phyloP scores from a whole-genome alignment of 2,888 invertebrate genomes.

The Diabrotica balteata region DNA sequence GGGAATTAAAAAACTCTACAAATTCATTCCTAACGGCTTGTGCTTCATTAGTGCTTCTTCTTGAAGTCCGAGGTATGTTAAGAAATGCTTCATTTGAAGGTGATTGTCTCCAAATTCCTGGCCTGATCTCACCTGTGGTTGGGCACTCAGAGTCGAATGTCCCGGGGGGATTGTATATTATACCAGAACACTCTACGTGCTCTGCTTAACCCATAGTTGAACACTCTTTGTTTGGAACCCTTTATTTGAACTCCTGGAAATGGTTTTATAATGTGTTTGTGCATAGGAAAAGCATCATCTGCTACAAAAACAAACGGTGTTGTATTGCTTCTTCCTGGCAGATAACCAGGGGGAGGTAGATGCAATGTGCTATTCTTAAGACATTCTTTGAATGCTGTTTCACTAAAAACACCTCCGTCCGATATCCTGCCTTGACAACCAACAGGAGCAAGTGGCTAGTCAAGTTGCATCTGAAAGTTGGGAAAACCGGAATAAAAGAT shows the following conservation, averaged over 20 bases:
- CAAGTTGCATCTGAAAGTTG: not conserved
- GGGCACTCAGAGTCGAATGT: conserved; percentile 15
- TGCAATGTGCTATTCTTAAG: no score
- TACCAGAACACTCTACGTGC: not conserved
- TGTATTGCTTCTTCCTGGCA: conserved; percentile 15
- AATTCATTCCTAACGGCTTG: conserved; percentile 19
- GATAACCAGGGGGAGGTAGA: conserved; percentile 10
- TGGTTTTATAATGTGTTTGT: conserved; percentile 22
- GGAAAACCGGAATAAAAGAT: not conserved
- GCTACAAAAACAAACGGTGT: conserved; percentile 24
- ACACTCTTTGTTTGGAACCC: not conserved
- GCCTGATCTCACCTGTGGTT: conserved; percentile 16
- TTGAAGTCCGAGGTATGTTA: conserved; percentile 17
- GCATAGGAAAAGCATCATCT: no score
- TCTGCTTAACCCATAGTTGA: not conserved
- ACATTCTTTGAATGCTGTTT: conserved; percentile 23
- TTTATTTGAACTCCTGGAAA: no score
- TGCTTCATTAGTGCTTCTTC: conserved; percentile 28
- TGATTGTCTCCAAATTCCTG: conserved; percentile 22
- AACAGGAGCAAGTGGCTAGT: conserved; percentile 18
- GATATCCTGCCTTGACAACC: conserved; percentile 50
- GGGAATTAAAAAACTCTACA: conserved; percentile 6
- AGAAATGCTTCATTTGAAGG: no score
- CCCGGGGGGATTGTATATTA: conserved; percentile 17
- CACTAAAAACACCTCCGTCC: conserved; percentile 48